phyloP scores from a whole-genome alignment of 2,888 invertebrate genomes.

The Drosophila tripunctata region DNA sequence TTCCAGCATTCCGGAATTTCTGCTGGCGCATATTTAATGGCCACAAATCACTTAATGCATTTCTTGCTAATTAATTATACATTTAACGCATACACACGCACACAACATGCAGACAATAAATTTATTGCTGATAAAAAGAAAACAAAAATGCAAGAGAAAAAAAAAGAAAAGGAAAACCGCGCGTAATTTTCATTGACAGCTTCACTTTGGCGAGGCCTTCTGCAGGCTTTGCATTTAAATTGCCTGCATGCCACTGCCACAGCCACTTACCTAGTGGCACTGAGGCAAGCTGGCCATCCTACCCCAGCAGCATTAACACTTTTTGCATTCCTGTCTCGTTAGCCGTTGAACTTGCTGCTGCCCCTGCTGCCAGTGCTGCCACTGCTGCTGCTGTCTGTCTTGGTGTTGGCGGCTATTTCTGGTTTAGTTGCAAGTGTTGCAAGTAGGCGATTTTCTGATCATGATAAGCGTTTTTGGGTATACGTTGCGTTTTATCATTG shows the following conservation, averaged over 20 bases:
- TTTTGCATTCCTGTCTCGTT: conserved; percentile 65
- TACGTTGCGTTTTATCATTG: conserved; percentile 59
- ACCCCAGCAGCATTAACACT: conserved; percentile 58
- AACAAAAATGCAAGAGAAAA: conserved; percentile 14
- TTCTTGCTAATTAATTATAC: conserved; percentile 72
- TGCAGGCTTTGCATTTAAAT: conserved; percentile 71
- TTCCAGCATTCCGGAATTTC: neutral
- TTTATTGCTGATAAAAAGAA: conserved; percentile 49
- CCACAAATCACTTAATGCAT: conserved; percentile 51
- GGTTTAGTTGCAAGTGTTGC: conserved; percentile 33
- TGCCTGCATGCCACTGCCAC: conserved; percentile 67
- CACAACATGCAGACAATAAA: conserved; percentile 56
- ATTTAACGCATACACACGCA: conserved; percentile 63
- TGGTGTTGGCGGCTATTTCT: conserved; percentile 58
- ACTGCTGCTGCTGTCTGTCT: no score
- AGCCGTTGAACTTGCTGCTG: conserved; percentile 62
- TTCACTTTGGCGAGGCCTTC: conserved; percentile 54
- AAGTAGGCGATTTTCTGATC: conserved; percentile 52
- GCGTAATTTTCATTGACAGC: conserved; percentile 79
- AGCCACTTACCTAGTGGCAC: conserved; percentile 38
- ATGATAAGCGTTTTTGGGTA: conserved; percentile 62
- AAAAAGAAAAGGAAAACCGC: conserved; percentile 24
- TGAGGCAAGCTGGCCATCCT: neutral
- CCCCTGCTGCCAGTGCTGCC: no score
- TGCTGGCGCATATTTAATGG: conserved; percentile 20